These are phyloP conservation scores for Sebastolobus alascanus DNA, from an alignment of 2,797 vertebrate genomes.

Conservation along the genomic window DNA sequence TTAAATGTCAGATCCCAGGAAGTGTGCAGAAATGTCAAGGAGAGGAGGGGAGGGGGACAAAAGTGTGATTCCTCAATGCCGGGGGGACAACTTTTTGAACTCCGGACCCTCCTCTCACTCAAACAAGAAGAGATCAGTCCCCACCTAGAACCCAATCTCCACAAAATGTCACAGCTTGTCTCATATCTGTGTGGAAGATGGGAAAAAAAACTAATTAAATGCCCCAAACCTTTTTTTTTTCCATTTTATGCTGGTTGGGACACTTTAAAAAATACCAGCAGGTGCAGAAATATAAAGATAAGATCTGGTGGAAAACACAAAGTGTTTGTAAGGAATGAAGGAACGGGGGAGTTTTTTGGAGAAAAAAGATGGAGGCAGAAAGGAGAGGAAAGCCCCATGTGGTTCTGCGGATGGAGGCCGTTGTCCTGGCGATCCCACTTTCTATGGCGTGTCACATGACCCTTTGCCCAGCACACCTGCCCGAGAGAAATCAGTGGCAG, in stretches of 20 bases:
- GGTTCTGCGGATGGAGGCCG: conserved; percentile 73
- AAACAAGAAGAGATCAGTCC: conserved; percentile 48
- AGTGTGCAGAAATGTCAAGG: conserved; percentile 68
- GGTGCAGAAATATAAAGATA: conserved; percentile 28
- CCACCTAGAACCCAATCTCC: conserved; percentile 44
- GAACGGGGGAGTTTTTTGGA: conserved; percentile 35
- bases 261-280: conserved; percentile 39
- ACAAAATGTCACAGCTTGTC: conserved; percentile 55
- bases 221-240: conserved; percentile 48
- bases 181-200: conserved; percentile 32
- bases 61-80: conserved; percentile 51
- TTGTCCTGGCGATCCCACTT: conserved; percentile 82
- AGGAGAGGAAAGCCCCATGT: conserved; percentile 68
- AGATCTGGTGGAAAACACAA: conserved; percentile 38
- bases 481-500: conserved; percentile 83
- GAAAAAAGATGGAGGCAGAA: conserved; percentile 32
- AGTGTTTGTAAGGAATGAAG: conserved; percentile 1
- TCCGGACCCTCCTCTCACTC: conserved; percentile 45
- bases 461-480: conserved; percentile 88
- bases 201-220: conserved; percentile 40
- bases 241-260: conserved; percentile 42
- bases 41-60: conserved; percentile 13
- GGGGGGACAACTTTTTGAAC: conserved; percentile 74
- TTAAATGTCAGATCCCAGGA: conserved; percentile 72
- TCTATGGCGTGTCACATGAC: conserved; percentile 85